Percentiles rank a stretch among this genome's conserved stretches.
Conservation (phyloP, 2,797 vertebrate species). For the Phaenicophaeus curvirostris region DNA sequence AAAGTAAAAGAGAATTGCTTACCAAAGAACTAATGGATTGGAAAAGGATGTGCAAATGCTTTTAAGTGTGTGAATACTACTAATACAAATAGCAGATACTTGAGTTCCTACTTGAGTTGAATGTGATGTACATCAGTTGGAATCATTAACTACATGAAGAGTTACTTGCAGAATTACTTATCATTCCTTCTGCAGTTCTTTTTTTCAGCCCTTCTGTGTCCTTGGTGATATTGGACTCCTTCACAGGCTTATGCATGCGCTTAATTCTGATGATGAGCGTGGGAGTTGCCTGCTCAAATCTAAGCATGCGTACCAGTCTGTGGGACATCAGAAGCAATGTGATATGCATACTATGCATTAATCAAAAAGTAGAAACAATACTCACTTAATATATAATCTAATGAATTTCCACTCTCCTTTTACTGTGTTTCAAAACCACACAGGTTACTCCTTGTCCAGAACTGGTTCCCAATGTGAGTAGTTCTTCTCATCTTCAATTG, state of each 20-base stretch:
- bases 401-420: background rate
- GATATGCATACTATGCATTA: background rate
- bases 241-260: background rate
- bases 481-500: background rate
- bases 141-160: background rate
- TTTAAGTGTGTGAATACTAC: background rate
- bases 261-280: background rate
- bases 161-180: background rate
- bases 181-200: background rate
- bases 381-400: background rate
- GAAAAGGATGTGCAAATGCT: background rate
- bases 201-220: background rate
- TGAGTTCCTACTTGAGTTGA: background rate
- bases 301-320: background rate
- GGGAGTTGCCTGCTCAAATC: background rate
- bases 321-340: background rate
- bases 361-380: background rate
- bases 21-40: background rate
- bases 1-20: conserved; percentile 6
- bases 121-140: background rate
- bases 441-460: background rate
- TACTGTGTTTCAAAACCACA: background rate
- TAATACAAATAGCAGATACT: background rate
- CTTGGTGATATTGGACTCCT: background rate
- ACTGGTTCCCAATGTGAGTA: background rate